Conservation (phyloP, 1,140 invertebrate genomes). For the Dreissena polymorpha region DNA sequence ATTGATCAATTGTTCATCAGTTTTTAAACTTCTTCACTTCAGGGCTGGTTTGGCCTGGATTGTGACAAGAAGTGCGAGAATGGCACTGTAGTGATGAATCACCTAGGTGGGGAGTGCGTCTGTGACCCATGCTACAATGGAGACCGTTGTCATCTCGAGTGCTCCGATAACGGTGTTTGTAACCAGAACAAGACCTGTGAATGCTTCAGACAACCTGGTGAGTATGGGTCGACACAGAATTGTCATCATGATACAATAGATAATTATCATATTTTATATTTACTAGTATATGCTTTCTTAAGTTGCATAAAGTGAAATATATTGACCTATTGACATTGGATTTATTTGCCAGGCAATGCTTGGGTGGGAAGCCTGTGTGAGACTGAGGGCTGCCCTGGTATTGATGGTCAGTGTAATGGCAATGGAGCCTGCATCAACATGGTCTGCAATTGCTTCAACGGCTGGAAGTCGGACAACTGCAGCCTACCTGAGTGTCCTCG, state of each 20-base stretch:
- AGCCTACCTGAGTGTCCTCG: slow-evolving; percentile 64
- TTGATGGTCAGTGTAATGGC: slow-evolving; percentile 56
- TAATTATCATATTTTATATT: too few relatives aligned
- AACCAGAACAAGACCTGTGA: slow-evolving; percentile 34
- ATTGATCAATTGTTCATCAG: too few relatives aligned
- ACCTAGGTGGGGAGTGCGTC: slow-evolving; percentile 50
- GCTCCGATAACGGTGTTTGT: slow-evolving; percentile 59
- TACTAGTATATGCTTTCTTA: too few relatives aligned
- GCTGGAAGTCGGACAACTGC: slow-evolving; percentile 64
- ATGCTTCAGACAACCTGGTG: slow-evolving; percentile 50
- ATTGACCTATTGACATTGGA: too few relatives aligned
- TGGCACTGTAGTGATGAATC: slow-evolving; percentile 56
- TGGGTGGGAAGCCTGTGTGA: slow-evolving; percentile 58
- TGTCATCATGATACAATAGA: too few relatives aligned
- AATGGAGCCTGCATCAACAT: slow-evolving; percentile 64
- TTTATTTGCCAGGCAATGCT: slow-evolving; percentile 47
- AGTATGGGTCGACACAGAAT: neutral
- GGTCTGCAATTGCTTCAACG: slow-evolving; percentile 60
- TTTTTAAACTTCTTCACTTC: neutral
- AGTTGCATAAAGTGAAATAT: too few relatives aligned
- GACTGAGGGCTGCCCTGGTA: slow-evolving; percentile 63
- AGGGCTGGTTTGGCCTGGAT: slow-evolving; percentile 62
- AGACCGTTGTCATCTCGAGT: slow-evolving; percentile 58
- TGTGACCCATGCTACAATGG: slow-evolving; percentile 61
- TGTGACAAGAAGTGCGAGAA: slow-evolving; percentile 59